Evolutionary conservation across 1,140 invertebrate genomes (phyloP), one percentile per base, ranked within the genome.

Genomic region (Epicauta chinensis): DNA sequence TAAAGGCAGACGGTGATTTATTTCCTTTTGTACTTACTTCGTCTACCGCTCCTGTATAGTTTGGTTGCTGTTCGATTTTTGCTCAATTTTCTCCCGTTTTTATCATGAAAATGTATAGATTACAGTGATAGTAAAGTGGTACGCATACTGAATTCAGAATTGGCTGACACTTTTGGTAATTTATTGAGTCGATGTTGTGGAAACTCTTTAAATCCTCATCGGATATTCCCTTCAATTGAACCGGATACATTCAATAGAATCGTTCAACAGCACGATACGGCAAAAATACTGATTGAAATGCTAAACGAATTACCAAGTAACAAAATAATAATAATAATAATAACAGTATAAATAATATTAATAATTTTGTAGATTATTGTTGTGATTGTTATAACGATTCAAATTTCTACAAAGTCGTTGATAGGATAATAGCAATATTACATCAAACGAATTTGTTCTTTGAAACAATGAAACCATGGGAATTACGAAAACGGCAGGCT

Each of bases 151-250:
- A 99, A 98, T 76, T 76, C 86, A 2, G 94, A 98, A 69, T 72
- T 99, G 37, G 93, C 93, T 2, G 88, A 97, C 68, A 93, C 88
- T 3, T 70, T 97, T 1, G 95, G 94, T 15, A 98, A 98, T 77
- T 75, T 98, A 30, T 74, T 97, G 14, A 88, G 79, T 59, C 79
- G 96, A 39, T 87, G 84, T 65, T 84, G 82, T 55, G 84, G 86
- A 23, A 76, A 75, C 55, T 69, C 81, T 16, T 70, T 98, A 16
- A 98, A 98, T 80, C 84, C 85, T 13, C 63, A 74, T 10, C 81
- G 84, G 68, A 74, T 81, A 58, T 86, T 90, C 69, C 91, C 91
- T 2, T 50, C 68, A 46, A 73, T 83, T 35, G 69, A 78, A 55
- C 47, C 53, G 15, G 64, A 66, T 58, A 74, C 72, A 41, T 75